phyloP scores from a whole-genome alignment of 2,888 invertebrate genomes.

The Entomobrya proxima region DNA sequence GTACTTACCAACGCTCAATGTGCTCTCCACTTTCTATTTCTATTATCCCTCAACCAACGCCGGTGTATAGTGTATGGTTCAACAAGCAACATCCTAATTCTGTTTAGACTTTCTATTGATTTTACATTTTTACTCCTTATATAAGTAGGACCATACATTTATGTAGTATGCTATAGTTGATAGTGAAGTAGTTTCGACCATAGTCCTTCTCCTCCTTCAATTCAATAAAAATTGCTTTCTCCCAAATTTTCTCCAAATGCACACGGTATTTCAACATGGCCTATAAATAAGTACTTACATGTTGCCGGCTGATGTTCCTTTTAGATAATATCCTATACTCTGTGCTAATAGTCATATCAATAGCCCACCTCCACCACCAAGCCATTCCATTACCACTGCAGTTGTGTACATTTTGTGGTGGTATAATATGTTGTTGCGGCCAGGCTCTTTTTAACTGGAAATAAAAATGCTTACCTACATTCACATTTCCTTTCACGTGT shows the following conservation, averaged over 20 bases:
- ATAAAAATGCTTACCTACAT: constrained; percentile 2
- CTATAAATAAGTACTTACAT: background rate
- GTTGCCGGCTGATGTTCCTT: background rate
- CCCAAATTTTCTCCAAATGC: constrained; percentile 13
- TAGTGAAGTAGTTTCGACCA: background rate
- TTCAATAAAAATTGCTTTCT: constrained; percentile 32
- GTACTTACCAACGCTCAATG: background rate
- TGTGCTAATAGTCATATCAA: background rate
- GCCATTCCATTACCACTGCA: background rate
- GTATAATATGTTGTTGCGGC: constrained; percentile 6
- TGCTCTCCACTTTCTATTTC: background rate
- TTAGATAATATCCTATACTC: too few species aligned
- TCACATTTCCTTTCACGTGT: constrained; percentile 44
- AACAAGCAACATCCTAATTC: constrained; percentile 14
- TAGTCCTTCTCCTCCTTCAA: background rate
- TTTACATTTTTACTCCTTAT: constrained; percentile 29
- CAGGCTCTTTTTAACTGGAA: background rate
- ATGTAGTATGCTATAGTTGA: background rate
- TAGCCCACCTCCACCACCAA: background rate
- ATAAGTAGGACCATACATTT: background rate
- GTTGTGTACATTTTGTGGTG: background rate
- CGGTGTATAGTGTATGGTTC: background rate
- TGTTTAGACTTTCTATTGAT: constrained; percentile 20
- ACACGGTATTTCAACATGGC: background rate
- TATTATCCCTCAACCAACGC: background rate